Evolutionary conservation across 2,888 invertebrate genomes (phyloP).

Genomic region (Pheosia gnoma): DNA sequence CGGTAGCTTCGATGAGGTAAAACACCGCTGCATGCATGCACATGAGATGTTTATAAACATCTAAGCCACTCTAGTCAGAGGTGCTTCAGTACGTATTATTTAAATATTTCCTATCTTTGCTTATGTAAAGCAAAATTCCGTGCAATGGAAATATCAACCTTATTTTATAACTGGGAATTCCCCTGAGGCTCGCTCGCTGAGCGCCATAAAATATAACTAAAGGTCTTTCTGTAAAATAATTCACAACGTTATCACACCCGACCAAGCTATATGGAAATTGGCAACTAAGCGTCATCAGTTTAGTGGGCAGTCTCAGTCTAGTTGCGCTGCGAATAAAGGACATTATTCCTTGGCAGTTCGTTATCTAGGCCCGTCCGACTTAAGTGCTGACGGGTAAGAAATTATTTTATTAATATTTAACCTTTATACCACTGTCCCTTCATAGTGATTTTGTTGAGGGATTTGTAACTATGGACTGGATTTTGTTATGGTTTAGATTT

Average conservation of each 20-base stretch:
- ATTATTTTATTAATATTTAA: not conserved
- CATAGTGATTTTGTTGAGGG: not conserved
- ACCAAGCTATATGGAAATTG: slow-evolving; percentile 17
- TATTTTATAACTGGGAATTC: not conserved
- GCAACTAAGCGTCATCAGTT: slow-evolving; percentile 12
- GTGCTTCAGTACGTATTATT: not conserved
- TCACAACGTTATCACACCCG: slow-evolving; percentile 31
- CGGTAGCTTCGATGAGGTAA: too few relatives aligned
- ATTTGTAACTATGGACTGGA: not conserved
- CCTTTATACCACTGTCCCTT: too few relatives aligned
- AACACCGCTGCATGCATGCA: too few relatives aligned
- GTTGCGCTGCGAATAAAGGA: slow-evolving; percentile 11
- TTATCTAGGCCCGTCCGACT: not conserved
- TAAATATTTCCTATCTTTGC: not conserved
- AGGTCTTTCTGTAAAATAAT: slow-evolving; percentile 24
- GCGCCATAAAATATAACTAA: slow-evolving; percentile 22
- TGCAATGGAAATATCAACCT: not conserved
- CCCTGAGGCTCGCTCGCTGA: not conserved
- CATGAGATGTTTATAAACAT: too few relatives aligned
- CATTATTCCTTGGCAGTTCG: slow-evolving; percentile 11
- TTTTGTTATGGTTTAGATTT: too few relatives aligned
- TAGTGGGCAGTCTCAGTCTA: slow-evolving; percentile 9
- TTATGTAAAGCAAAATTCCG: not conserved
- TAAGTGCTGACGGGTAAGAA: not conserved
- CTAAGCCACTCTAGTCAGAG: too few relatives aligned